phyloP scores from a whole-genome alignment of 2,113 vertebrate genomes.

The Dissostichus mawsoni region DNA sequence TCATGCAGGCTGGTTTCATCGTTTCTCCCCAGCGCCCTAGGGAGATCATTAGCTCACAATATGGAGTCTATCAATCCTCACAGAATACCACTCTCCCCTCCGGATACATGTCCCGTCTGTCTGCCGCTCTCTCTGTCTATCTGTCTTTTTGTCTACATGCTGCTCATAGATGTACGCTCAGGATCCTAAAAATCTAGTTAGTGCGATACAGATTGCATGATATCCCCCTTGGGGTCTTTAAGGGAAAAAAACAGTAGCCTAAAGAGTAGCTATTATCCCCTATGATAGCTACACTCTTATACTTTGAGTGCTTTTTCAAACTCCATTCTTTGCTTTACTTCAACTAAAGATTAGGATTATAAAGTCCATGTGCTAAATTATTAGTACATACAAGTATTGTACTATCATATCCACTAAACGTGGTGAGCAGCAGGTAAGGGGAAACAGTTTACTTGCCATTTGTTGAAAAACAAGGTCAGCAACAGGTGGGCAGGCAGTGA shows the following conservation, averaged over 20 bases:
- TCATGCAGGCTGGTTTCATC: constrained; percentile 79
- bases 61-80: constrained; percentile 83
- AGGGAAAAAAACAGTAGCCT: constrained; percentile 30
- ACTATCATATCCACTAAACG: not conserved
- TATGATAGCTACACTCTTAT: constrained; percentile 24
- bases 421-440: no score
- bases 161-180: constrained; percentile 45
- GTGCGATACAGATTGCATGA: constrained; percentile 18
- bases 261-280: constrained; percentile 45
- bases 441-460: not conserved
- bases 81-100: constrained; percentile 76
- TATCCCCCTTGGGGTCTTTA: constrained; percentile 37
- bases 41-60: constrained; percentile 84
- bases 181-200: constrained; percentile 58
- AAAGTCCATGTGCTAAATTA: not conserved
- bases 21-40: constrained; percentile 73
- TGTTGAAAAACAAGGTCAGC: constrained; percentile 3
- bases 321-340: not conserved
- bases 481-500: constrained; percentile 7
- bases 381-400: not conserved
- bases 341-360: not conserved
- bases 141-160: constrained; percentile 62
- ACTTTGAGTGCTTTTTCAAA: not conserved
- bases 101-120: constrained; percentile 72
- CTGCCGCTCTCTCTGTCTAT: constrained; percentile 48